phyloP scores from a whole-genome alignment of 2,113 vertebrate genomes.

The Scomber japonicus region DNA sequence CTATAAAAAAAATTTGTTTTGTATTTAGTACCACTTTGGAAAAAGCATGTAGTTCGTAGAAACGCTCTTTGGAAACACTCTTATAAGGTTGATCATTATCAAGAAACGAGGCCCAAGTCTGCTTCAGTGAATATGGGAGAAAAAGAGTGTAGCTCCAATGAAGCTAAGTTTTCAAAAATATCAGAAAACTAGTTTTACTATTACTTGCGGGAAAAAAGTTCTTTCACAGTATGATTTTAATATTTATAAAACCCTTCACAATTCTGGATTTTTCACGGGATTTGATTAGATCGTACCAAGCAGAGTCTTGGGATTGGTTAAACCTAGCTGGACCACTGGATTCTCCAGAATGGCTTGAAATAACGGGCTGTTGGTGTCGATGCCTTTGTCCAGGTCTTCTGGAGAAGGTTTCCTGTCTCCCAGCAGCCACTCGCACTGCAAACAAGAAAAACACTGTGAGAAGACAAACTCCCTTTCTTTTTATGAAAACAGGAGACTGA shows the following conservation, averaged over 20 bases:
- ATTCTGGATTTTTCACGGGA: not conserved
- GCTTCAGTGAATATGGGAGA: not conserved
- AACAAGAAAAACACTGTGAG: not conserved
- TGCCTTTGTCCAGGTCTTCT: constrained; percentile 96
- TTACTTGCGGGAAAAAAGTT: not conserved
- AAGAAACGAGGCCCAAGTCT: not conserved
- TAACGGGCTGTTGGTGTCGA: constrained; percentile 93
- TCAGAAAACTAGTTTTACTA: not conserved
- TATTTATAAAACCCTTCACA: not conserved
- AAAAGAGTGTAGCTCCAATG: too few relatives aligned
- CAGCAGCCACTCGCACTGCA: constrained; percentile 97
- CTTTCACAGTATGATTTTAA: not conserved
- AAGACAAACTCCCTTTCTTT: not conserved
- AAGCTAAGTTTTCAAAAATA: too few relatives aligned
- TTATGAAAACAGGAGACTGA: not conserved
- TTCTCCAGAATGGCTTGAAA: constrained; percentile 99
- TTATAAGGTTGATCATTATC: too few relatives aligned
- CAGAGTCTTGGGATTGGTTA: constrained; percentile 97
- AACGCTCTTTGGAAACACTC: too few relatives aligned
- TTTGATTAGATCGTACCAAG: constrained; percentile 84
- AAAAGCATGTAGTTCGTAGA: too few relatives aligned
- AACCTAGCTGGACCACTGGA: constrained; percentile 96
- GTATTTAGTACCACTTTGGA: too few relatives aligned
- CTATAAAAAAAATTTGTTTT: too few relatives aligned
- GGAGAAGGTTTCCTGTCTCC: constrained; percentile 96